These are phyloP conservation scores for Diachasma alloeum DNA, from an alignment of 1,140 invertebrate species.

Conservation along the genomic window DNA sequence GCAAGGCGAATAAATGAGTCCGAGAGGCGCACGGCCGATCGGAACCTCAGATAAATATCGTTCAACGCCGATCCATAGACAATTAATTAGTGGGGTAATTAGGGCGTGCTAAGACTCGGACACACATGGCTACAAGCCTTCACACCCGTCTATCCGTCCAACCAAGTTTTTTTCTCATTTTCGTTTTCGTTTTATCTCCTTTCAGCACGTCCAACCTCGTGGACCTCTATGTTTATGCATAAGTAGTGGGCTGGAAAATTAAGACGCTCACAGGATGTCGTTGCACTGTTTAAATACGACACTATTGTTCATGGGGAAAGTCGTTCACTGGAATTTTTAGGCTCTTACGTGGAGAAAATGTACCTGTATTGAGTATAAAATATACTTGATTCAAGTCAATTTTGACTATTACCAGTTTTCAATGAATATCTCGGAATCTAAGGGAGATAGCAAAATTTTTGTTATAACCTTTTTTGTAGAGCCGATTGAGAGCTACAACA, in stretches of 20 bases:
- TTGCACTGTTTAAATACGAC: too few relatives aligned
- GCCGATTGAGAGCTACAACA: too few relatives aligned
- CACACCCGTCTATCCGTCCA: slow-evolving; percentile 21
- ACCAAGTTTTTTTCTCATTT: neutral
- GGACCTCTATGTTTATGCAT: slow-evolving; percentile 19
- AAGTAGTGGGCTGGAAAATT: slow-evolving; percentile 9
- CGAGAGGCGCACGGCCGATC: slow-evolving; percentile 25
- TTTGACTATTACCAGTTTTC: too few relatives aligned
- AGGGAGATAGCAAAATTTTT: too few relatives aligned
- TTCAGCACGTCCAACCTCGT: neutral
- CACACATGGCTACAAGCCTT: slow-evolving; percentile 26
- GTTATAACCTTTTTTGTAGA: too few relatives aligned
- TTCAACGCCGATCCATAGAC: slow-evolving; percentile 35
- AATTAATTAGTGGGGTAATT: slow-evolving; percentile 50
- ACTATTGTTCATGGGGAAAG: too few relatives aligned
- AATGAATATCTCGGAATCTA: too few relatives aligned
- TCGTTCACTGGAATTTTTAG: too few relatives aligned
- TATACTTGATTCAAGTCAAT: too few relatives aligned
- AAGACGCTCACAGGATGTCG: neutral
- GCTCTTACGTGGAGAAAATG: too few relatives aligned
- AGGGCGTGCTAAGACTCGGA: slow-evolving; percentile 35
- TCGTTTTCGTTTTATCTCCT: neutral
- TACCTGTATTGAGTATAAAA: too few relatives aligned
- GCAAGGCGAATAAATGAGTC: slow-evolving; percentile 23
- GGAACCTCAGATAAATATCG: slow-evolving; percentile 25